Evolutionary conservation across 2,888 invertebrate genomes (phyloP).

Genomic region (Sericinus montela): DNA sequence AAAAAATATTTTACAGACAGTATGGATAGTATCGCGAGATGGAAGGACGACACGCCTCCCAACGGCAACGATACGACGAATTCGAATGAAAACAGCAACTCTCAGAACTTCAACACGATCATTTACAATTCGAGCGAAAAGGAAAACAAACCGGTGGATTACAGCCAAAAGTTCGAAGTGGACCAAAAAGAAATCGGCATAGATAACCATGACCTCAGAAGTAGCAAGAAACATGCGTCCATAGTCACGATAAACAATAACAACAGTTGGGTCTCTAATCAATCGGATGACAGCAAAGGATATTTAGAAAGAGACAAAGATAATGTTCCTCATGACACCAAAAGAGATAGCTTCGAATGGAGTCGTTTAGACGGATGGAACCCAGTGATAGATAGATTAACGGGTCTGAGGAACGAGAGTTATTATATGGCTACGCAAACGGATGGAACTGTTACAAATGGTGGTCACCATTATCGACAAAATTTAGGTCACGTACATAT

Average conservation of each 20-base stretch:
- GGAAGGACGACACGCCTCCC: constrained; percentile 76
- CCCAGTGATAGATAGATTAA: constrained; percentile 92
- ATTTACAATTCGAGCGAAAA: constrained; percentile 68
- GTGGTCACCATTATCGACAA: constrained; percentile 53
- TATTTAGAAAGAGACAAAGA: constrained; percentile 71
- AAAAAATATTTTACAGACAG: constrained; percentile 52
- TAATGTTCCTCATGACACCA: constrained; percentile 66
- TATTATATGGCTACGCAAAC: constrained; percentile 91
- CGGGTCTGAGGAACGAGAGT: constrained; percentile 92
- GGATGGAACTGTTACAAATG: constrained; percentile 76
- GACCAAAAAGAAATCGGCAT: constrained; percentile 42
- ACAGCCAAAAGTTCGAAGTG: constrained; percentile 39
- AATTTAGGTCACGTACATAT: constrained; percentile 64
- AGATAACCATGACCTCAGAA: constrained; percentile 49
- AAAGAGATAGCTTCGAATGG: constrained; percentile 78
- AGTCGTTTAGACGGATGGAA: constrained; percentile 86
- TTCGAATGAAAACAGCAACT: constrained; percentile 58
- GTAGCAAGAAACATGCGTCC: constrained; percentile 66
- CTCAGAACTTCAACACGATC: constrained; percentile 68
- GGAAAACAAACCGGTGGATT: constrained; percentile 54
- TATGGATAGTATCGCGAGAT: constrained; percentile 74
- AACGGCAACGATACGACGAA: constrained; percentile 70
- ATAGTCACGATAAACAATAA: constrained; percentile 74
- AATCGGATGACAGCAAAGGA: constrained; percentile 72
- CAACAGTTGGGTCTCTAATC: constrained; percentile 71